Conservation (phyloP, 2,113 vertebrate species). For the Leucosticte australis region DNA sequence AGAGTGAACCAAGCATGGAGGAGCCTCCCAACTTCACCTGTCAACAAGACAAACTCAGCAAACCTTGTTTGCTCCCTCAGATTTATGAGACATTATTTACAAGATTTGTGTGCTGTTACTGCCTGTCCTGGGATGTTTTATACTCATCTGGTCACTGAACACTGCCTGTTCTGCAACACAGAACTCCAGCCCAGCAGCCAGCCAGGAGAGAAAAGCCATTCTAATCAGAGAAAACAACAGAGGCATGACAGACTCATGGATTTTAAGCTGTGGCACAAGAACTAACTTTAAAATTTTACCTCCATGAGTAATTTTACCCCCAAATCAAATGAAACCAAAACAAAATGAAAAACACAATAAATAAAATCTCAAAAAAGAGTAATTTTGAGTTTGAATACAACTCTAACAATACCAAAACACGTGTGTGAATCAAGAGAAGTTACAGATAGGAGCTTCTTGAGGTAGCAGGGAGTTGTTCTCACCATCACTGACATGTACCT, state of each 20-base stretch:
- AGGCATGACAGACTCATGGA: background rate
- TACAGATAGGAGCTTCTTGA: background rate
- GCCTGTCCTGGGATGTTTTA: background rate
- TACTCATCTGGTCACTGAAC: background rate
- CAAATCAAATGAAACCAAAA: background rate
- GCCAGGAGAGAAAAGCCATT: background rate
- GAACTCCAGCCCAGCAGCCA: background rate
- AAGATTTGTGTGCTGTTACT: background rate
- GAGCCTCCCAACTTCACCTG: background rate
- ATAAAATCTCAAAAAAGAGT: background rate
- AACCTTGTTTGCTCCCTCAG: background rate
- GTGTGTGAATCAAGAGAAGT: background rate
- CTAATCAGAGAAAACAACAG: background rate
- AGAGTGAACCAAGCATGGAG: background rate
- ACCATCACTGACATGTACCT: background rate
- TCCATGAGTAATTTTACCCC: background rate
- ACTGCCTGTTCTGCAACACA: background rate
- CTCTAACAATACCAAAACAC: background rate
- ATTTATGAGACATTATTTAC: background rate
- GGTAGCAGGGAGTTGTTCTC: background rate
- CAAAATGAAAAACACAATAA: background rate
- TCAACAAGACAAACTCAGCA: background rate
- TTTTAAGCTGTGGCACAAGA: too few species aligned
- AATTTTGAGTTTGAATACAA: background rate
- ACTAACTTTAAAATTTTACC: background rate